Conservation (phyloP, 1,140 invertebrate species). For the Oryctes rhinoceros region DNA sequence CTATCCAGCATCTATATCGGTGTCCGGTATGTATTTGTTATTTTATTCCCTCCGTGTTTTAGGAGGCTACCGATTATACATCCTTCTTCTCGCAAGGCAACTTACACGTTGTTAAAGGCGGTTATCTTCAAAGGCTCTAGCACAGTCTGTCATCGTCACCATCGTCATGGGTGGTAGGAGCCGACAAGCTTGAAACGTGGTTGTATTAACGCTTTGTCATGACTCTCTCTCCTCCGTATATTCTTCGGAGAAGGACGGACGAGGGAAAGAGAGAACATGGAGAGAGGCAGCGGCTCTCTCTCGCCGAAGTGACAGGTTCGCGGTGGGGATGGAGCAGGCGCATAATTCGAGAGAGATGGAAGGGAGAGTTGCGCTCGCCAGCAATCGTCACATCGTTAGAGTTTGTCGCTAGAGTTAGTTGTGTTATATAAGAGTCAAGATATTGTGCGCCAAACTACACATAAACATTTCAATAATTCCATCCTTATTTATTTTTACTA, state of each 20-base stretch:
- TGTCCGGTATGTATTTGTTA: slow-evolving; percentile 46
- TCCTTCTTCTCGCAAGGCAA: slow-evolving; percentile 23
- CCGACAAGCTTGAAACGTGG: slow-evolving; percentile 59
- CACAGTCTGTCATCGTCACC: slow-evolving; percentile 63
- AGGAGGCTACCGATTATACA: slow-evolving; percentile 54
- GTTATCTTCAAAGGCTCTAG: slow-evolving; percentile 57
- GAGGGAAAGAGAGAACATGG: slow-evolving; percentile 25
- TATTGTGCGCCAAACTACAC: not conserved
- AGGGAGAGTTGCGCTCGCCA: slow-evolving; percentile 10
- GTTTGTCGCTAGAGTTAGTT: slow-evolving; percentile 40
- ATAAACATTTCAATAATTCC: too few species aligned
- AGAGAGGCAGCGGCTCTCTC: not conserved
- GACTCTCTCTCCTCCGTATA: slow-evolving; percentile 40
- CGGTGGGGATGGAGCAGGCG: slow-evolving; percentile 44
- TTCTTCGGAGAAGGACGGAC: slow-evolving; percentile 42
- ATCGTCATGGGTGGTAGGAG: slow-evolving; percentile 63
- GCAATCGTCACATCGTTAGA: slow-evolving; percentile 32
- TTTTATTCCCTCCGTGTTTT: slow-evolving; percentile 51
- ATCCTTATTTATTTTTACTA: too few species aligned
- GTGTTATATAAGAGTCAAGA: slow-evolving; percentile 25
- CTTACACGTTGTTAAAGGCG: slow-evolving; percentile 48
- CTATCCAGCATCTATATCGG: too few species aligned
- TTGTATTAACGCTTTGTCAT: slow-evolving; percentile 60
- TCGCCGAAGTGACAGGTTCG: not conserved
- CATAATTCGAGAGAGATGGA: not conserved